A percentile compares a stretch with the other conserved stretches of the same genome.
phyloP scores from a whole-genome alignment of 2,888 invertebrate genomes.

The Archips xylosteana region DNA sequence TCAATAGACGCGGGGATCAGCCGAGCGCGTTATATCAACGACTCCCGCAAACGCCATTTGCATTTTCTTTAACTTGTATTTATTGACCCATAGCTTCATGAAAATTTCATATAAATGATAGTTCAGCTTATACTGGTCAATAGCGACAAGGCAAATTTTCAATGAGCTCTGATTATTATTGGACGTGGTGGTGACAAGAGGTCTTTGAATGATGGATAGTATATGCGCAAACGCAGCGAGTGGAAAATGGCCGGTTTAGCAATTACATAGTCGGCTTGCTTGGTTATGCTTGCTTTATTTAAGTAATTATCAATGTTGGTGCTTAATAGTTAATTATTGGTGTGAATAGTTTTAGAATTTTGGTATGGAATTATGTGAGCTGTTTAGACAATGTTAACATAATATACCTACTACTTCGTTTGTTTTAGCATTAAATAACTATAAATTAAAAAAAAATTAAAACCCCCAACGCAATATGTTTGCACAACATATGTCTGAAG shows the following conservation, averaged over 20 bases:
- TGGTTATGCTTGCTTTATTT: slow-evolving; percentile 36
- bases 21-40: slow-evolving; percentile 23
- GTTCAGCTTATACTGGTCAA: slow-evolving; percentile 2
- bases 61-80: slow-evolving; percentile 7
- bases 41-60: slow-evolving; percentile 24
- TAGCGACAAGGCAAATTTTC: not conserved
- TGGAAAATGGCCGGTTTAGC: slow-evolving; percentile 42
- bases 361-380: not conserved
- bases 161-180: slow-evolving; percentile 16
- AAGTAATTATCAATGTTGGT: slow-evolving; percentile 23
- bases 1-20: slow-evolving; percentile 30
- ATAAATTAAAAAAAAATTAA: too few species aligned
- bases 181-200: not conserved
- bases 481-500: too few species aligned
- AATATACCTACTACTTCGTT: too few species aligned
- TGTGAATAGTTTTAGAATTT: not conserved
- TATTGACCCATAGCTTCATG: not conserved
- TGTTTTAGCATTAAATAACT: too few species aligned
- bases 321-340: slow-evolving; percentile 20
- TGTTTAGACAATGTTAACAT: too few species aligned
- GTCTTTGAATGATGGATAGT: slow-evolving; percentile 10
- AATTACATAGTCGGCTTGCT: slow-evolving; percentile 38
- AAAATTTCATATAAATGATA: not conserved
- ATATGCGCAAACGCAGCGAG: slow-evolving; percentile 34
- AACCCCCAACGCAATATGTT: too few species aligned